Percentiles rank a stretch among this genome's conserved stretches.
Conservation (phyloP, 1,140 invertebrate genomes). For the Drosophila azteca region DNA sequence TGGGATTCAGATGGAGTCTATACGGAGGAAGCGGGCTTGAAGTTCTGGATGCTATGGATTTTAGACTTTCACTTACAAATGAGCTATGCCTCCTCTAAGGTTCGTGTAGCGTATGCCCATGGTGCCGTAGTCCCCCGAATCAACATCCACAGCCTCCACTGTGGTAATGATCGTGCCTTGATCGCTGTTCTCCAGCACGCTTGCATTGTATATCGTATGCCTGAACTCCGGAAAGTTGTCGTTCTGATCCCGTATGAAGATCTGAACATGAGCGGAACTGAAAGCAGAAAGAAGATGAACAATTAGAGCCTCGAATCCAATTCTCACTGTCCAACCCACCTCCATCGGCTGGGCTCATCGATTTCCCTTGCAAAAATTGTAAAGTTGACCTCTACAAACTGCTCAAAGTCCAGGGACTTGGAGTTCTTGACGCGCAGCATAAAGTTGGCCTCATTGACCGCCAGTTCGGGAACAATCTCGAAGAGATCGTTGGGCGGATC, state of each 20-base stretch:
- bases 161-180: constrained; percentile 92
- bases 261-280: constrained; percentile 92
- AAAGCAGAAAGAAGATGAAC: background rate
- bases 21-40: background rate
- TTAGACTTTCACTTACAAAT: constrained; percentile 88
- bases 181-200: constrained; percentile 92
- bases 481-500: constrained; percentile 93
- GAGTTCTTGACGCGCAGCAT: constrained; percentile 95
- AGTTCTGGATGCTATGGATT: too few relatives aligned
- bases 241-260: constrained; percentile 95
- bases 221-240: constrained; percentile 97
- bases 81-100: constrained; percentile 89
- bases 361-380: constrained; percentile 94
- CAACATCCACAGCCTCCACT: constrained; percentile 92
- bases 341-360: constrained; percentile 84
- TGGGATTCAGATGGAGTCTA: constrained; percentile 92
- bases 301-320: background rate
- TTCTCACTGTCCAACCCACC: constrained; percentile 30
- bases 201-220: constrained; percentile 90
- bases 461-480: constrained; percentile 93
- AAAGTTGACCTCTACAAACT: constrained; percentile 91
- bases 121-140: constrained; percentile 94
- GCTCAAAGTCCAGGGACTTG: constrained; percentile 93
- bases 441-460: constrained; percentile 96
- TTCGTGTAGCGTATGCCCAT: constrained; percentile 94